Conservation (phyloP, 2,797 vertebrate species). For the Rousettus madagascariensis region DNA sequence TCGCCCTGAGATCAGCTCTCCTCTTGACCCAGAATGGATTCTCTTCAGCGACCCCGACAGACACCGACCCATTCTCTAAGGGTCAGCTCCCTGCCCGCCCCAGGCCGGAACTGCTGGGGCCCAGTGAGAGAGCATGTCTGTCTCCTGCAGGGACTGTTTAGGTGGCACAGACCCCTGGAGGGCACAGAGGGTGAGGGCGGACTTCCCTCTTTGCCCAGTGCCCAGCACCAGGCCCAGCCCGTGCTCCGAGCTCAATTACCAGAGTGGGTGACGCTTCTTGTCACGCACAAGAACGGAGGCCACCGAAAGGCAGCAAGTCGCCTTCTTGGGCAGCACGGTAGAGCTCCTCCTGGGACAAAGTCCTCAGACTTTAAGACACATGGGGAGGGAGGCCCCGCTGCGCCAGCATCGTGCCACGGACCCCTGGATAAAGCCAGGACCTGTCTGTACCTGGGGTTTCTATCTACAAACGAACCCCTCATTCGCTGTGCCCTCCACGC, state of each 20-base stretch:
- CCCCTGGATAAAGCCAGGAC: too few relatives aligned
- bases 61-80: neutral
- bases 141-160: neutral
- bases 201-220: neutral
- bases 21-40: neutral
- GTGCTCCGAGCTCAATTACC: neutral
- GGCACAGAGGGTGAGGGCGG: neutral
- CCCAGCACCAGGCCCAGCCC: neutral
- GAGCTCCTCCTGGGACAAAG: neutral
- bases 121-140: rapidly evolving
- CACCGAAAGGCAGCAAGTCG: rapidly evolving
- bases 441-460: neutral
- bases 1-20: neutral
- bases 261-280: rapidly evolving
- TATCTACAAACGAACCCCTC: neutral
- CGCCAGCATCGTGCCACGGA: neutral
- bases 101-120: neutral
- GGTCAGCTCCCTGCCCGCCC: neutral
- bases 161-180: neutral
- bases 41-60: neutral
- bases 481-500: too few relatives aligned
- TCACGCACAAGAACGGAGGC: neutral
- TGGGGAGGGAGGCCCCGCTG: neutral
- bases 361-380: neutral
- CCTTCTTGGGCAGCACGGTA: neutral